Conservation (phyloP, 2,888 invertebrate species). For the Aporophyla nigra region DNA sequence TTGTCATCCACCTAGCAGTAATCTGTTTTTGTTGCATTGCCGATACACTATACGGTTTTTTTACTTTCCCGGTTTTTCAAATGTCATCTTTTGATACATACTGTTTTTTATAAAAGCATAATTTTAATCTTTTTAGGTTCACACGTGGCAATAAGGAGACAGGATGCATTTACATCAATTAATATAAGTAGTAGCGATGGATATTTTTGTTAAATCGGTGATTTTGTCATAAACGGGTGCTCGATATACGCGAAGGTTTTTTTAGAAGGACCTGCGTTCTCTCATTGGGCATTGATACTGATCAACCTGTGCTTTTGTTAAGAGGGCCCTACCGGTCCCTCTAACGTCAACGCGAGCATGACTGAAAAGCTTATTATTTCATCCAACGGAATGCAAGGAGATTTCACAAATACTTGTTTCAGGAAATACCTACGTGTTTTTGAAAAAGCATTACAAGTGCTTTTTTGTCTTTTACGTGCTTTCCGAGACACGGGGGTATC, state of each 20-base stretch:
- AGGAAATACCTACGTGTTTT: too few species aligned
- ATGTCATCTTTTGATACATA: conserved; percentile 52
- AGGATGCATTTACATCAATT: conserved; percentile 23
- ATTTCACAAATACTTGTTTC: too few species aligned
- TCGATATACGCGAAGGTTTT: not conserved
- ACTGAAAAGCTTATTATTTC: too few species aligned
- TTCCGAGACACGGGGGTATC: too few species aligned
- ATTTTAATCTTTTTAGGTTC: conserved; percentile 47
- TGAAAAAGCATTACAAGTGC: too few species aligned
- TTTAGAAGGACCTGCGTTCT: not conserved
- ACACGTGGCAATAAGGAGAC: conserved; percentile 32
- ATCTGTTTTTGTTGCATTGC: conserved; percentile 76
- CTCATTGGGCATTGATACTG: not conserved
- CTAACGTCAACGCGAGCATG: too few species aligned
- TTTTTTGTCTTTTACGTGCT: too few species aligned
- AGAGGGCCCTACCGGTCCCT: too few species aligned
- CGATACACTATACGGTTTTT: conserved; percentile 57
- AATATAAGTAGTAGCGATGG: not conserved
- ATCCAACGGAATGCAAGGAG: too few species aligned
- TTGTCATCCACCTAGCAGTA: conserved; percentile 74
- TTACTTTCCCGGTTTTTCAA: conserved; percentile 47
- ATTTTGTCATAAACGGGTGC: not conserved
- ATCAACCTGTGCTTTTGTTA: not conserved
- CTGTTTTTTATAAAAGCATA: conserved; percentile 26
- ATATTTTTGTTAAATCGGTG: not conserved